Evolutionary conservation across 2,888 invertebrate genomes (phyloP), one percentile per base, ranked within the genome.

Genomic region (Bunonema sp.): DNA sequence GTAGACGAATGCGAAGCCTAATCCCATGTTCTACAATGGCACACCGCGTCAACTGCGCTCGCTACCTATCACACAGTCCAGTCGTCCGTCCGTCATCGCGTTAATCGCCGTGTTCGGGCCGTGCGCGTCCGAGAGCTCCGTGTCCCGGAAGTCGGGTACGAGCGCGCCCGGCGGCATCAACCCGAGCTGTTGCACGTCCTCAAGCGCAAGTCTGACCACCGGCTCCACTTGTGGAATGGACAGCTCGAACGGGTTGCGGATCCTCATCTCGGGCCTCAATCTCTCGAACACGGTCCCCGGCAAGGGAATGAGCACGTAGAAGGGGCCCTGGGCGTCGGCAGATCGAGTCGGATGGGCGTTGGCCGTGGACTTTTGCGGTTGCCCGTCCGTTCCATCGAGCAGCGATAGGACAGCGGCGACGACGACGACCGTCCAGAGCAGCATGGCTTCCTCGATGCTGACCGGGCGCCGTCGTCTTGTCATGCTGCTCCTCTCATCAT

Each of bases 31-130:
- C 15, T 10, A 22, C 24, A 15, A 15, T 34, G 2, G 42, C 46
- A 40, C 15, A 33, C 20, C 33, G 33, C 21, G 10, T 3, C 21
- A 4, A 5, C 4, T 20, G 3, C 3, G 33, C 33, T 20, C 7
- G 8, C 7, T 33, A 30, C 5, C 4, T 30, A 18, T n/a, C 4
- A 30, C n/a, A 12, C 30, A 30, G 30, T 18, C 4, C n/a, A 15
- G 30, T 16, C 20, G 18, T 32, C 32, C 10, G 19, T 56, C 39
- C 12, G 52, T 46, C 20, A 58, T 47, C 26, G 51, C 51, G 16
- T 60, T 53, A 20, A 64, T 59, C 18, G 61, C 64, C 1, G 65
- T 57, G 37, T 65, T 65, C 8, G 65, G 65, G 1, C 65, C 65
- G 29, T 52, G 50, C 1, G 65, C 62, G 43, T 65, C 65, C 2